Percentiles rank a stretch among this genome's conserved stretches.
Evolutionary conservation across 2,797 vertebrate genomes (phyloP).

Genomic region (Choloepus didactylus): DNA sequence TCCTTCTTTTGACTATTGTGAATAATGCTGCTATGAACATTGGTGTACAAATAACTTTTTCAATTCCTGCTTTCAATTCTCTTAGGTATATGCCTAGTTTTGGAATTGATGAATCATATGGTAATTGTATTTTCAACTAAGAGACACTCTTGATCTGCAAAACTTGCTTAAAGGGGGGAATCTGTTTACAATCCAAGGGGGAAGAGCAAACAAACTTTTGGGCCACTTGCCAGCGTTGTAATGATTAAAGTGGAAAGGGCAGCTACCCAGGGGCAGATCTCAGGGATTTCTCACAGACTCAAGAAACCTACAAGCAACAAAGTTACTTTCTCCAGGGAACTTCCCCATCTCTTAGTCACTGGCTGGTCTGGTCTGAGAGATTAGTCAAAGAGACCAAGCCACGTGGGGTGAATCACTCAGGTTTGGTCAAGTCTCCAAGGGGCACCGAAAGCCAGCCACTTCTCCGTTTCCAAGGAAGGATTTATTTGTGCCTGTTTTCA

Average conservation of each 20-base stretch:
- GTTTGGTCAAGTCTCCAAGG: background rate
- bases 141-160: background rate
- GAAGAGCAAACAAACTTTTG: constrained; percentile 42
- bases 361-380: constrained; percentile 67
- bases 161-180: background rate
- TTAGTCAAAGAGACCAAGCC: constrained; percentile 76
- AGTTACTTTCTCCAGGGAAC: constrained; percentile 79
- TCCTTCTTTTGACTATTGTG: too few relatives aligned
- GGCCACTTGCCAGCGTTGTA: constrained; percentile 58
- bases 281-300: constrained; percentile 63
- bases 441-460: background rate
- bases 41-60: too few relatives aligned
- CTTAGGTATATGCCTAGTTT: too few relatives aligned
- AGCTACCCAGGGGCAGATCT: constrained; percentile 41
- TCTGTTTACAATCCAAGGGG: background rate
- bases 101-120: too few relatives aligned
- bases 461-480: constrained; percentile 48
- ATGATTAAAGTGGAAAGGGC: constrained; percentile 65
- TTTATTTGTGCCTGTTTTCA: constrained; percentile 1
- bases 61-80: too few relatives aligned
- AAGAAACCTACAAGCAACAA: constrained; percentile 74
- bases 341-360: constrained; percentile 85
- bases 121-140: too few relatives aligned
- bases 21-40: too few relatives aligned
- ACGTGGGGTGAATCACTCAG: constrained; percentile 60